Base-by-base conservation (phyloP, 2,113 vertebrate genomes). In the Callionymus lyra region DNA sequence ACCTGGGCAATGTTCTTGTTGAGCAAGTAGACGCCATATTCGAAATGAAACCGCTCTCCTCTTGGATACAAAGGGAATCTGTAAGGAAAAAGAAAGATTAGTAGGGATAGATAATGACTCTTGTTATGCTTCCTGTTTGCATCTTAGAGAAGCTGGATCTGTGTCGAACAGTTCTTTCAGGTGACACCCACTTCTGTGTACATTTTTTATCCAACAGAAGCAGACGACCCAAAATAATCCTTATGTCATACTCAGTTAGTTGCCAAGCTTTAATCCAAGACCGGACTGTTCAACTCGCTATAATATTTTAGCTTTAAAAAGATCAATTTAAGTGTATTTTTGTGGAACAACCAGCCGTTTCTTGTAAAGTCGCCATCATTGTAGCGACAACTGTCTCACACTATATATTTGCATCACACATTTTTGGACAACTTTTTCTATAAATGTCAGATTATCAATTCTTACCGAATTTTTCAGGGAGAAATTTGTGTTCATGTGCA, bases 1-100 rank as follows among this genome's bases (percentile, higher is more conserved):
- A 98, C 94, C 90, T 97, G 94, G 55, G 94, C 94, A 44, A 98
- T 94, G 59, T 98, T 98, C 85, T 97, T 98, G 87, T 98, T 98
- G 68, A 98, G 90, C 80, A 98, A 88, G 79, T 97, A 98, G 42
- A 98, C 94, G 6, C 91, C 94, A 1, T 98, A 98, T 70, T 98
- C 93, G 82, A 98, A 98, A 49, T 97, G 94, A 65, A 97, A 88
- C 31, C 93, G 90, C 75, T 98, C 94, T 48, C 91, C 93, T 85
- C 94, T 90, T 35, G 88, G 84, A 72, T 94, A 94, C 38, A 98
- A 76, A 44, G 93, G 93, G 76, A 98, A 98, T 74, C 94, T 98
- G 77, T 54, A 48, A 67, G 14, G 44, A 54, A 35, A 49, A 35
- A 18, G 53, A 42, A n/a, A 52, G 41, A 27, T 27, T 27, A 27